Evolutionary conservation across 2,797 vertebrate genomes (phyloP).

Genomic region (Coilia nasus): DNA sequence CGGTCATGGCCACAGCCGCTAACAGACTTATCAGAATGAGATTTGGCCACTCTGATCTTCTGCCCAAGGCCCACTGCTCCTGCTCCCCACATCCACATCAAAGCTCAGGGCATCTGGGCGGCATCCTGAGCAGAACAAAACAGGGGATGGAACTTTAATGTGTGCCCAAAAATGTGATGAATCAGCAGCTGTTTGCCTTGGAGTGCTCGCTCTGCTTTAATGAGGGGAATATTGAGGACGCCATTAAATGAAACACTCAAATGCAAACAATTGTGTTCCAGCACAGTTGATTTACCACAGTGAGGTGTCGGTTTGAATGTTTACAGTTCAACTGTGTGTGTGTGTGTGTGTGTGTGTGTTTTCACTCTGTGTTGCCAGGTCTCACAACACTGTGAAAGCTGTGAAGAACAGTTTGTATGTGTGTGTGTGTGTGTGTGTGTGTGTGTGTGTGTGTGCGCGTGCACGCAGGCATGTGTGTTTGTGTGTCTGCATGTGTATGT

Average conservation of each 20-base stretch:
- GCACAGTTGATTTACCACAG: background rate
- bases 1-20: slow-evolving; percentile 38
- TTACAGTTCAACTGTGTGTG: background rate
- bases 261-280: background rate
- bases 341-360: slow-evolving; percentile 1
- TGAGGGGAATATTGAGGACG: background rate
- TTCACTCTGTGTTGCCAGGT: background rate
- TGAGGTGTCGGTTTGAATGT: background rate
- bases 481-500: background rate
- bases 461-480: background rate
- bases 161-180: background rate
- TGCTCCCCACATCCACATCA: too few species aligned
- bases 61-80: slow-evolving; percentile 14
- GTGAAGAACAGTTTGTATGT: background rate
- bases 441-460: too few species aligned
- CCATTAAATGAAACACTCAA: background rate
- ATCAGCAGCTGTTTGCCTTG: background rate
- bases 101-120: too few species aligned
- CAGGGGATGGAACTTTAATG: background rate
- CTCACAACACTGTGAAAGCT: background rate
- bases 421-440: background rate
- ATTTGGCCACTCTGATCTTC: slow-evolving; percentile 45
- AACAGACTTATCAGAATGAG: slow-evolving; percentile 54
- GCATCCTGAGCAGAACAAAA: background rate
- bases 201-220: background rate